phyloP scores from a whole-genome alignment of 2,888 invertebrate genomes.

The Cremastinae sp. region DNA sequence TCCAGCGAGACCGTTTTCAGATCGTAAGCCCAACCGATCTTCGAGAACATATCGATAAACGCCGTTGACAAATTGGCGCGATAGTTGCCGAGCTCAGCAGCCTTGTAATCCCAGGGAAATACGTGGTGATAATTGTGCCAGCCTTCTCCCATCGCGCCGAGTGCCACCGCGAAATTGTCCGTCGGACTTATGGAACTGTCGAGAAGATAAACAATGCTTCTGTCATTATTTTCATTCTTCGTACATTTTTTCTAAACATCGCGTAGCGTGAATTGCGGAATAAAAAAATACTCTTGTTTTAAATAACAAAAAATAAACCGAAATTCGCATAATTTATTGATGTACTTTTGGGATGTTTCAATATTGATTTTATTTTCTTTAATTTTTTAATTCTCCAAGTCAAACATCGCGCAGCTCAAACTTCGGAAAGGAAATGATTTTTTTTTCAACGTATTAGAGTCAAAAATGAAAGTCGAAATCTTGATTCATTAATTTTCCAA shows the following conservation, averaged over 20 bases:
- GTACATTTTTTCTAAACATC: constrained; percentile 7
- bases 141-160: constrained; percentile 88
- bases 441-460: too few species aligned
- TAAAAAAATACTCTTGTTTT: too few species aligned
- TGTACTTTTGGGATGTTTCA: too few species aligned
- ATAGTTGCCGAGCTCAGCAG: constrained; percentile 87
- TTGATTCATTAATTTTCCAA: too few species aligned
- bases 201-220: background rate
- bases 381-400: too few species aligned
- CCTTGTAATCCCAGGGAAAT: constrained; percentile 92
- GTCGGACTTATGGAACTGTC: constrained; percentile 85
- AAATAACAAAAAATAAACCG: too few species aligned
- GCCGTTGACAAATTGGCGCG: constrained; percentile 84
- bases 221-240: constrained; percentile 61
- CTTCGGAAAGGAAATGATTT: too few species aligned
- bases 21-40: constrained; percentile 91
- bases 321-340: too few species aligned
- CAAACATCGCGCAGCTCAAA: too few species aligned
- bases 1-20: constrained; percentile 88
- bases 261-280: too few species aligned
- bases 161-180: constrained; percentile 85
- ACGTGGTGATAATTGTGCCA: constrained; percentile 96
- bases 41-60: constrained; percentile 86
- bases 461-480: too few species aligned
- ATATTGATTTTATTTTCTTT: too few species aligned